Base-by-base conservation (phyloP, 1,140 invertebrate genomes). In the Ctenoplectra terminalis region DNA sequence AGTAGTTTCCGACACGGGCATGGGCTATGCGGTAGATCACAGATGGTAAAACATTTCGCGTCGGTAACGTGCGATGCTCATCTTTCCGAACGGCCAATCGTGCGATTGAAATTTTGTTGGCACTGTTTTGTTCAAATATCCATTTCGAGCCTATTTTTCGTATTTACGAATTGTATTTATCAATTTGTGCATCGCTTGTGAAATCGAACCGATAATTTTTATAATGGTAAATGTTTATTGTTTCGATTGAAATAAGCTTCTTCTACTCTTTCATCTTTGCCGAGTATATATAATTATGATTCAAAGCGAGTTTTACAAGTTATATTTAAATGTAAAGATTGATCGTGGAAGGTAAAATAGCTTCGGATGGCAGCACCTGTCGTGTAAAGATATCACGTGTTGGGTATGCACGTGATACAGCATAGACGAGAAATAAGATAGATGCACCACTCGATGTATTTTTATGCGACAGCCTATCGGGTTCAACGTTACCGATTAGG, bases 11-110 rank as follows among this genome's bases (percentile, higher is more conserved):
- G 48, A 29, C 40, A 23, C 23, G 23, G 8, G 3, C 48, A 69
- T 17, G 31, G 4, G 15, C 29, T 60, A 48, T 29, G 23, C 8
- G 31, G 46, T 58, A 48, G n/a, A 40, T 58, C 37, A n/a, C 66
- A 70, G 64, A 70, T 78, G 75, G 66, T 78, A 78, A 40, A 46
- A 17, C 15, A 43, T 26, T 46, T 26, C n/a, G 6, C 1, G 74
- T 56, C 26, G 74, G 61, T 54, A 66, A 66, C 20, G 29, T 31
- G 23, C 66, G 26, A 17, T 6, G n/a, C 37, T 23, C 1, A 52
- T 52, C 2, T 7, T 6, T 6, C 1, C 0, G 23, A 23, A 0
- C 17, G 23, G 1, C 2, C 0, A 23, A 23, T n/a, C n/a, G n/a
- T n/a, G n/a, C n/a, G n/a, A n/a, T n/a, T n/a, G n/a, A n/a, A n/a